Base-by-base conservation (phyloP, 2,888 invertebrate species). In the Caenorhabditis japonica region DNA sequence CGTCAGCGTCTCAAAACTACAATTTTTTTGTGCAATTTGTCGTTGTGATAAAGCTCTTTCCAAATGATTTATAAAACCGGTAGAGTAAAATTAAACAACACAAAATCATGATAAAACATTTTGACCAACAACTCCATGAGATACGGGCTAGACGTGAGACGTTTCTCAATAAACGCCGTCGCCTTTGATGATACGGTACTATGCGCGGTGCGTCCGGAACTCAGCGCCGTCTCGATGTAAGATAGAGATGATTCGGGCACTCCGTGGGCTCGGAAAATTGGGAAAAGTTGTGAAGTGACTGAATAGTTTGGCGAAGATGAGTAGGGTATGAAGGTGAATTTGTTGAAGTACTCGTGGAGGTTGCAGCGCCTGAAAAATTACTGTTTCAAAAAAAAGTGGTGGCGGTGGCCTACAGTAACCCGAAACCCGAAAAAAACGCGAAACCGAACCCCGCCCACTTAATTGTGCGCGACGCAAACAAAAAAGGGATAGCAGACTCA, bases 41-140 rank as follows among this genome's bases (percentile, higher is more conserved):
- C 39, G 4, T 39, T 5, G 12, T 12, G 39, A 5, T 7, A n/a
- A n/a, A 12, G n/a, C 5, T 5, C 12, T n/a, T 15, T 3, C 19
- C 10, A 8, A 2, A 27, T 23, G 1, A 27, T 52, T 61, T 39
- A 62, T 56, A 64, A 34, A 49, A 25, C 64, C 17, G 83, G 83
- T 30, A 83, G 34, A 12, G 70, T 51, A 58, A 72, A 83, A 33
- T 75, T 75, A 46, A 84, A 83, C 4, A 78, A n/a, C 2, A 71
- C 66, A 59, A 75, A 85, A 58, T 85, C 85, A 43, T 77, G 76
- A 59, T 83, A 85, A 41, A 79, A 85, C 82, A 85, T 85, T 52
- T 81, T 74, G 17, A 85, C 74, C 10, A 85, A 58, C 25, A 78
- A 76, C 55, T 82, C 82, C 79, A 85, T 82, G 12, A 85, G 73